These are phyloP conservation scores for Oxyscelio sp. DNA, from an alignment of 2,888 invertebrate species.

Conservation along the genomic window DNA sequence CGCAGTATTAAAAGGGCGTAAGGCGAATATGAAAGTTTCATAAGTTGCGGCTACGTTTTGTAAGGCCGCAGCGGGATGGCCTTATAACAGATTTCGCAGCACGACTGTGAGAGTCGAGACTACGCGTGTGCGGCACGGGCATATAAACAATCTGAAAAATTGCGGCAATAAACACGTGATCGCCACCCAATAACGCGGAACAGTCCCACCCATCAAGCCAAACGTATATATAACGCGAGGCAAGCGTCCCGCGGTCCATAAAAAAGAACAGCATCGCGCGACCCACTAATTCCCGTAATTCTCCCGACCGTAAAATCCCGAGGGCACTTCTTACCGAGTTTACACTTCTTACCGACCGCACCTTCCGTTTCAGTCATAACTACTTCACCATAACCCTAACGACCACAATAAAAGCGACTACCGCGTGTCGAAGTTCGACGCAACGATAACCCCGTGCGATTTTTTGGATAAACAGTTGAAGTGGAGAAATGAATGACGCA, in stretches of 20 bases:
- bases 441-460: neutral
- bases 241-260: slow-evolving; percentile 32
- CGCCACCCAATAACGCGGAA: slow-evolving; percentile 23
- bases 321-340: slow-evolving; percentile 24
- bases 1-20: neutral
- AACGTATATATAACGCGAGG: slow-evolving; percentile 12
- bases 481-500: too few relatives aligned
- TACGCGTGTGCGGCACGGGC: too few relatives aligned
- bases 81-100: too few relatives aligned
- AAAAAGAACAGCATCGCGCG: slow-evolving; percentile 25
- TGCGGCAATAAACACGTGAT: too few relatives aligned
- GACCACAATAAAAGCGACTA: slow-evolving; percentile 39
- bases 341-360: slow-evolving; percentile 27
- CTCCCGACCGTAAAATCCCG: slow-evolving; percentile 43
- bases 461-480: too few relatives aligned
- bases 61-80: too few relatives aligned
- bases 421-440: slow-evolving; percentile 18
- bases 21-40: neutral
- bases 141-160: too few relatives aligned
- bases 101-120: too few relatives aligned
- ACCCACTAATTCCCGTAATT: slow-evolving; percentile 46
- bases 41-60: neutral
- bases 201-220: slow-evolving; percentile 13
- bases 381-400: slow-evolving; percentile 45
- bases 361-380: slow-evolving; percentile 41